phyloP scores from a whole-genome alignment of 30 jellyfish, hydroid and myxozoan genomes.

The Turritopsis rubra region DNA sequence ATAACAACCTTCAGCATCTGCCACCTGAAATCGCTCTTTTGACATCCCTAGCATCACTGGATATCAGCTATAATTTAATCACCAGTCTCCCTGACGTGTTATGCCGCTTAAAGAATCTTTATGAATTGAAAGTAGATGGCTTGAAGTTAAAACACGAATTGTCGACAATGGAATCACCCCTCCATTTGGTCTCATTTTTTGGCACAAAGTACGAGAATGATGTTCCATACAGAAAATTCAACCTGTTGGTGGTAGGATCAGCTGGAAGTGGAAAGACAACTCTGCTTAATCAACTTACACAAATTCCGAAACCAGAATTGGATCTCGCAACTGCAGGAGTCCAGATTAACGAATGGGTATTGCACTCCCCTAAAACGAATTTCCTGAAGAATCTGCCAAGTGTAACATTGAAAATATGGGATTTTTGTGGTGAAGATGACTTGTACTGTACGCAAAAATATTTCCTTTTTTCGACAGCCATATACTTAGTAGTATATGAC shows the following conservation, averaged over 20 bases:
- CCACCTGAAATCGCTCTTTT: slow-evolving; percentile 60
- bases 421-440: slow-evolving; percentile 92
- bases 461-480: slow-evolving; percentile 70
- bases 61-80: slow-evolving; percentile 52
- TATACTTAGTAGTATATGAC: slow-evolving; percentile 87
- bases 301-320: slow-evolving; percentile 43
- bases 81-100: slow-evolving; percentile 67
- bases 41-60: slow-evolving; percentile 36
- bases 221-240: slow-evolving; percentile 76
- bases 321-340: slow-evolving; percentile 81
- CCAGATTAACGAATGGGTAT: slow-evolving; percentile 55
- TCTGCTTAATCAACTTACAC: slow-evolving; percentile 60
- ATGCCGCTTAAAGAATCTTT: slow-evolving; percentile 52
- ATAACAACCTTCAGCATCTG: slow-evolving; percentile 41
- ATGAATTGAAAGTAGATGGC: slow-evolving; percentile 57
- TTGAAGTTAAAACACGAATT: slow-evolving; percentile 53
- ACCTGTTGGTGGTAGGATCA: slow-evolving; percentile 80
- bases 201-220: slow-evolving; percentile 62
- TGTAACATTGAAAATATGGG: slow-evolving; percentile 73
- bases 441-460: slow-evolving; percentile 83
- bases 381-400: slow-evolving; percentile 40
- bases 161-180: slow-evolving; percentile 45
- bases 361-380: slow-evolving; percentile 44
- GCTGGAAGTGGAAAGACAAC: slow-evolving; percentile 85
- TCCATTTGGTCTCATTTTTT: slow-evolving; percentile 50